Base-by-base conservation (phyloP, 2,888 invertebrate species). In the Choreutis nemorana region DNA sequence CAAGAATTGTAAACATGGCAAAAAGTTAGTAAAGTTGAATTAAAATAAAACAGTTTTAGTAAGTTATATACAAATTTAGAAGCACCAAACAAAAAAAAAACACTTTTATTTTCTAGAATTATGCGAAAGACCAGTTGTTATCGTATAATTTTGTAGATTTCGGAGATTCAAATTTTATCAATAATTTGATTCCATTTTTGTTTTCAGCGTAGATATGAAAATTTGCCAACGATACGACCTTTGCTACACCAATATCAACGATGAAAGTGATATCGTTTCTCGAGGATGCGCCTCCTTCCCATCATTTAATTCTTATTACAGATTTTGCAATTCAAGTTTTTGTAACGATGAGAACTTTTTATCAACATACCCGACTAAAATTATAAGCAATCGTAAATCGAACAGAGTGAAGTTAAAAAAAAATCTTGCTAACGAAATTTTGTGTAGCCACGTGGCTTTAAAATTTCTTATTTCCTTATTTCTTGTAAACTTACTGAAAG, bases 261-360 rank as follows among this genome's bases (percentile, higher is more conserved):
- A 51, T 15, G 45, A 47, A 32, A 38, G 35, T 3, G 48, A 52
- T 30, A 48, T 41, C 32, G 59, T 70, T 8, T 45, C 56, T 3
- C 55, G 68, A 45, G 71, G 71, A 33, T 73, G 72, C 36, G 47
- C 49, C n/a, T 18, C 44, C 5, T 44, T 37, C 33, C 62, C 62
- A 12, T 42, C 36, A 3, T 64, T 40, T 32, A 73, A 73, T 40
- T 53, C 62, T 1, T 44, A 60, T 13, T 57, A 44, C 41, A 41
- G 41, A 28, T 59, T 55, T 38, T 72, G 72, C 32, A 55, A 61
- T 25, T 33, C n/a, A n/a, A n/a, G n/a, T n/a, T n/a, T n/a, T n/a
- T n/a, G n/a, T n/a, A n/a, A n/a, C n/a, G n/a, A n/a, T n/a, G n/a
- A n/a, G n/a, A n/a, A n/a, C n/a, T n/a, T n/a, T n/a, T n/a, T n/a